Percentiles rank a stretch among this genome's conserved stretches.
Conservation (phyloP, 2,888 invertebrate genomes). For the Cephus pulcher region DNA sequence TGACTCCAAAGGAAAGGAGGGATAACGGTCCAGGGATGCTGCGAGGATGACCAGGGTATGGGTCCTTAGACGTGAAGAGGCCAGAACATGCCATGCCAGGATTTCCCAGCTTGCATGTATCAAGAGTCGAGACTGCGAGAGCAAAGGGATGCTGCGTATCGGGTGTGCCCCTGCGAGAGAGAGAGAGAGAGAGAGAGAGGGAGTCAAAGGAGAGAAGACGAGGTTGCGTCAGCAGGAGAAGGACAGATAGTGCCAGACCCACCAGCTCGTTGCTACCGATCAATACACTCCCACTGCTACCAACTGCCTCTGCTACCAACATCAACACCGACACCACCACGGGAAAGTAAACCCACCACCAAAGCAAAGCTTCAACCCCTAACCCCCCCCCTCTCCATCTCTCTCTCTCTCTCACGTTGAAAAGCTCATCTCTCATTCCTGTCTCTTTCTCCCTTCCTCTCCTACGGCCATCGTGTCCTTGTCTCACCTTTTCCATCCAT, state of each 20-base stretch:
- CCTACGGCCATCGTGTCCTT: background rate
- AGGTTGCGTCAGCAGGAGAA: too few species aligned
- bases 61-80: background rate
- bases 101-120: conserved; percentile 2
- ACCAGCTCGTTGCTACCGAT: conserved; percentile 52
- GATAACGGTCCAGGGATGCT: background rate
- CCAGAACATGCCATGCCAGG: background rate
- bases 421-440: background rate
- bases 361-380: conserved; percentile 13
- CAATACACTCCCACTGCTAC: conserved; percentile 60
- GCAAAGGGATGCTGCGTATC: background rate
- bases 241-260: conserved; percentile 13
- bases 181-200: background rate
- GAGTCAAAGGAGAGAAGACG: conserved; percentile 3
- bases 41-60: background rate
- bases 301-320: conserved; percentile 29
- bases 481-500: background rate
- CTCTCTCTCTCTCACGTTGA: background rate
- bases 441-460: background rate
- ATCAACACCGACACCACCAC: conserved; percentile 7
- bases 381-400: background rate
- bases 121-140: conserved; percentile 1
- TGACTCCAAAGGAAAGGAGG: background rate
- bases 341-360: conserved; percentile 22
- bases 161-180: background rate